These are phyloP conservation scores for Eretmochelys imbricata DNA, from an alignment of 2,113 vertebrate genomes.

Conservation along the genomic window DNA sequence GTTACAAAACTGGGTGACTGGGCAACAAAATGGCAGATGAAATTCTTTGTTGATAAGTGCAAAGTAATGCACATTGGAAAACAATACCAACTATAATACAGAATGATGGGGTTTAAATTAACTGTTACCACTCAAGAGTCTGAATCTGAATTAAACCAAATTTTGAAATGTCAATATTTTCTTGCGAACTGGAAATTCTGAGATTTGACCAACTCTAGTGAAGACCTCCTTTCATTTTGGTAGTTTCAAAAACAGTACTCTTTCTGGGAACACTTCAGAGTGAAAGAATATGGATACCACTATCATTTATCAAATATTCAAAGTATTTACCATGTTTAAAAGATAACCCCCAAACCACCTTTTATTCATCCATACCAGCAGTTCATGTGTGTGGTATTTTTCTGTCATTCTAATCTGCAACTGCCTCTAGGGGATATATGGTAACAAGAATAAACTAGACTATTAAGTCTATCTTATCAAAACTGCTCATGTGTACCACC, in stretches of 20 bases:
- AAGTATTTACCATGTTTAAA: not conserved
- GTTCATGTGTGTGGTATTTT: not conserved
- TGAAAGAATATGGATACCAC: not conserved
- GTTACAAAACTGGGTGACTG: no score
- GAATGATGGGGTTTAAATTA: no score
- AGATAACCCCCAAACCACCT: not conserved
- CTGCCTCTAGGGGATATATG: not conserved
- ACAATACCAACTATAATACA: no score
- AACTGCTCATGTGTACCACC: not conserved
- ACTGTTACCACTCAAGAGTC: no score
- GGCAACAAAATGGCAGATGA: no score
- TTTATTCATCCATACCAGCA: fast-evolving
- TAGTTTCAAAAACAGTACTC: not conserved
- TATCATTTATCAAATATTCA: not conserved
- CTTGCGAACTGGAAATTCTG: no score
- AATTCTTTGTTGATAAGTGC: no score
- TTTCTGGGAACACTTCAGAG: not conserved
- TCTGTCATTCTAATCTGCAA: not conserved
- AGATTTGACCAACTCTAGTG: no score
- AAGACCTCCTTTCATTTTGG: not conserved
- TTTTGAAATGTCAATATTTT: no score
- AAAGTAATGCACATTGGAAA: no score
- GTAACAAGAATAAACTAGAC: fast-evolving
- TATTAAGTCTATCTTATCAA: not conserved
- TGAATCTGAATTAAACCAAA: no score